phyloP scores from a whole-genome alignment of 2,888 invertebrate species.

The Lordiphosa fenestrarum region DNA sequence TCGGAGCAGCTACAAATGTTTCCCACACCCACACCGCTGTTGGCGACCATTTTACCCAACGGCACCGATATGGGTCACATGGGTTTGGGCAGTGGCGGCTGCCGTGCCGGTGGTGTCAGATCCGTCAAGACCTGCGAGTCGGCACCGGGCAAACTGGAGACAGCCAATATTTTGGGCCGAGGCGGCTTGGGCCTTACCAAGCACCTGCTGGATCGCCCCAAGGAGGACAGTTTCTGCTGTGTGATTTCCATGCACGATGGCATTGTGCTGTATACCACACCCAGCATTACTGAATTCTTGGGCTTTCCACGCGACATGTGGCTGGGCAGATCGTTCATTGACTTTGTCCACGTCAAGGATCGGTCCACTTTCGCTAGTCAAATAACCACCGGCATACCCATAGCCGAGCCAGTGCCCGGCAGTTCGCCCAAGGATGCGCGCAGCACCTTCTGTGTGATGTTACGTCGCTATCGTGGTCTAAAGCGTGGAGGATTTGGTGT shows the following conservation, averaged over 20 bases:
- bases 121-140: constrained; percentile 68
- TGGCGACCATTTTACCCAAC: constrained; percentile 21
- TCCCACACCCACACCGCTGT: constrained; percentile 56
- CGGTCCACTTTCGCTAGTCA: constrained; percentile 88
- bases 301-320: constrained; percentile 92
- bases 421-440: constrained; percentile 80
- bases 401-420: constrained; percentile 80
- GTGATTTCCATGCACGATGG: constrained; percentile 92
- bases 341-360: constrained; percentile 91
- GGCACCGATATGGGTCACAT: background rate
- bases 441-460: constrained; percentile 83
- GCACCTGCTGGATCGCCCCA: constrained; percentile 36
- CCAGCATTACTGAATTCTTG: constrained; percentile 85
- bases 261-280: constrained; percentile 88
- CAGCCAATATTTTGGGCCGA: background rate
- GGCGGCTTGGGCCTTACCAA: background rate
- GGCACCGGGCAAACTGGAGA: constrained; percentile 61
- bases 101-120: constrained; percentile 42
- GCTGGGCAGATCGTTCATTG: constrained; percentile 91
- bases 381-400: constrained; percentile 86
- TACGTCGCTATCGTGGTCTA: constrained; percentile 86
- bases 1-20: constrained; percentile 63
- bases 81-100: background rate
- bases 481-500: constrained; percentile 83
- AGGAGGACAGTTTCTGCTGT: constrained; percentile 88